Conservation (phyloP, 2,797 vertebrate genomes). For the Poecile montanus region DNA sequence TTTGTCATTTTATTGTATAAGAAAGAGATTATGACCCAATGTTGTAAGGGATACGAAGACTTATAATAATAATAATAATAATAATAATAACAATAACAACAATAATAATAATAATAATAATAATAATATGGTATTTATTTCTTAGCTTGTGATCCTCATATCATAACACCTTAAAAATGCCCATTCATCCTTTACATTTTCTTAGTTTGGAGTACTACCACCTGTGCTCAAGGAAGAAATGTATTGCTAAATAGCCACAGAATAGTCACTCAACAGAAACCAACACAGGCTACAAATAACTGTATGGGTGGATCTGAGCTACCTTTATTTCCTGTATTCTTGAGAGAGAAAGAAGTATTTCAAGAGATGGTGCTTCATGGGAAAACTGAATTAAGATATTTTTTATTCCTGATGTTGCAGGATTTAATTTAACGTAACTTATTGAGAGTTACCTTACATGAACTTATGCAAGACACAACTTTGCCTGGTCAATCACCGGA, state of each 20-base stretch:
- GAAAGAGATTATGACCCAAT: neutral
- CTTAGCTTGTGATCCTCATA: neutral
- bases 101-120: neutral
- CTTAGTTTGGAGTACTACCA: neutral
- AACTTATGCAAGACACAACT: neutral
- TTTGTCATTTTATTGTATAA: neutral
- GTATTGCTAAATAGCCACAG: neutral
- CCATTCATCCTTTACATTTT: neutral
- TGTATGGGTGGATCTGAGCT: neutral
- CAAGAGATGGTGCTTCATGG: neutral
- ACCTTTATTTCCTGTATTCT: neutral
- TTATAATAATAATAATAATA: neutral
- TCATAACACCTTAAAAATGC: neutral
- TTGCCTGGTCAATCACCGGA: neutral
- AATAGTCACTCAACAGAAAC: neutral
- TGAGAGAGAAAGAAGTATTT: neutral
- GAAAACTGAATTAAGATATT: neutral
- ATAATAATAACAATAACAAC: neutral
- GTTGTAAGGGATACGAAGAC: neutral
- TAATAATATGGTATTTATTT: neutral
- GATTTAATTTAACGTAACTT: neutral
- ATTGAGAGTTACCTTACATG: fast-evolving
- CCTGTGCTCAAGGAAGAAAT: neutral
- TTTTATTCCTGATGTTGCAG: neutral
- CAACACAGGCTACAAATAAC: neutral